Conservation (phyloP, 2,888 invertebrate species). For the Machimus atricapillus region DNA sequence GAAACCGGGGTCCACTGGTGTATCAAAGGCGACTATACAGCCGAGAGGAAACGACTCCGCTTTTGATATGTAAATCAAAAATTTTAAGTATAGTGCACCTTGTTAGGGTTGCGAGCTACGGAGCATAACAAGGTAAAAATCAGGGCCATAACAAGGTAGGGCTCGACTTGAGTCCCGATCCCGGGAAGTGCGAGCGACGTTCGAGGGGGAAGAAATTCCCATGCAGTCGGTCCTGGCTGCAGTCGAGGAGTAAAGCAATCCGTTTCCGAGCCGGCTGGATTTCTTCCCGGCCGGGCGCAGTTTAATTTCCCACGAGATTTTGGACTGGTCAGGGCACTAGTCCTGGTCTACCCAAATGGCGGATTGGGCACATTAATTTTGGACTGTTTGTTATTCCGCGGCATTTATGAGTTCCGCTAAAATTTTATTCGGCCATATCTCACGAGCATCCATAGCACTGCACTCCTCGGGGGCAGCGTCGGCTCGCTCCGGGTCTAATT, state of each 20-base stretch:
- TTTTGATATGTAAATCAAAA: background rate
- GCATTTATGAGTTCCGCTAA: background rate
- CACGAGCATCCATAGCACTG: background rate
- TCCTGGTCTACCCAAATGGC: background rate
- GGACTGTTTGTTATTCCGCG: background rate
- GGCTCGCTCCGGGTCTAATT: background rate
- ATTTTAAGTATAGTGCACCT: background rate
- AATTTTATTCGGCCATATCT: background rate
- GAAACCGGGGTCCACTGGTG: background rate
- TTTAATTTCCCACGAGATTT: slow-evolving; percentile 6
- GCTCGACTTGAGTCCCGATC: background rate
- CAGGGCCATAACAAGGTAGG: background rate
- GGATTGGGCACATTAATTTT: background rate
- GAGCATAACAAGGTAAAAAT: slow-evolving; percentile 28
- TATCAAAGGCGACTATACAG: background rate
- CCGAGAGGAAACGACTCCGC: background rate
- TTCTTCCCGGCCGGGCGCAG: background rate
- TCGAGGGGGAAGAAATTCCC: slow-evolving; percentile 20
- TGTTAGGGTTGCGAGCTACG: background rate
- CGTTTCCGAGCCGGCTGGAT: background rate
- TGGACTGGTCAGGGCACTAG: background rate
- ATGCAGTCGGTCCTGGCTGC: background rate
- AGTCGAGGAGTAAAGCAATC: background rate
- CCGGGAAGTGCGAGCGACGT: background rate
- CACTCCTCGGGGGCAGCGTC: background rate